Conservation (phyloP, 2,888 invertebrate genomes). For the Dione vanillae region DNA sequence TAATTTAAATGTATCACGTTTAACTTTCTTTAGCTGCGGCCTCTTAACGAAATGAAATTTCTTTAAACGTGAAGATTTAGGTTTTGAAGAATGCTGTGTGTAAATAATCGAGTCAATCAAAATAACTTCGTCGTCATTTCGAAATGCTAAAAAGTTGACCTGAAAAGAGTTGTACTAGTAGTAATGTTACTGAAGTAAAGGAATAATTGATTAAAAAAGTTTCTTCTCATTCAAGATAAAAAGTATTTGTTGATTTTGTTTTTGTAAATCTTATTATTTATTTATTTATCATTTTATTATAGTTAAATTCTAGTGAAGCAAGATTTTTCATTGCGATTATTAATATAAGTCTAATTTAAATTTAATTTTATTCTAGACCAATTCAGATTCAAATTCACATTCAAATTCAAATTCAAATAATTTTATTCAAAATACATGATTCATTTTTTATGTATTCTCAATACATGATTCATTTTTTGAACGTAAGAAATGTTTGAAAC, state of each 20-base stretch:
- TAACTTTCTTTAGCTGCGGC: neutral
- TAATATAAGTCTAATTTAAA: too few species aligned
- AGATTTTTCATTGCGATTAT: too few species aligned
- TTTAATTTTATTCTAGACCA: too few species aligned
- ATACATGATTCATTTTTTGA: neutral
- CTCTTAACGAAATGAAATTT: neutral
- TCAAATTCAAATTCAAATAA: too few species aligned
- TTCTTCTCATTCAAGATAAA: neutral
- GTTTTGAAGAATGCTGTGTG: conserved; percentile 29
- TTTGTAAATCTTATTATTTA: too few species aligned
- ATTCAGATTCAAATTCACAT: too few species aligned
- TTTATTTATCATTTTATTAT: too few species aligned
- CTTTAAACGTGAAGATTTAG: neutral
- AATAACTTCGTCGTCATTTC: conserved; percentile 50
- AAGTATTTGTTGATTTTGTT: too few species aligned
- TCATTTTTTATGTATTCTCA: too few species aligned
- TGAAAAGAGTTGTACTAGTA: conserved; percentile 47
- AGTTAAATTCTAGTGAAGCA: too few species aligned
- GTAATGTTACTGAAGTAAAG: neutral
- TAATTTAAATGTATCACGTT: neutral
- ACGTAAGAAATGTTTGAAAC: neutral
- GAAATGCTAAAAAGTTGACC: conserved; percentile 53
- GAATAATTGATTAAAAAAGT: too few species aligned
- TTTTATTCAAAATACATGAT: too few species aligned
- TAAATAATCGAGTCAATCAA: conserved; percentile 52